phyloP scores from a whole-genome alignment of 2,797 vertebrate species.

The Siniperca undulata region DNA sequence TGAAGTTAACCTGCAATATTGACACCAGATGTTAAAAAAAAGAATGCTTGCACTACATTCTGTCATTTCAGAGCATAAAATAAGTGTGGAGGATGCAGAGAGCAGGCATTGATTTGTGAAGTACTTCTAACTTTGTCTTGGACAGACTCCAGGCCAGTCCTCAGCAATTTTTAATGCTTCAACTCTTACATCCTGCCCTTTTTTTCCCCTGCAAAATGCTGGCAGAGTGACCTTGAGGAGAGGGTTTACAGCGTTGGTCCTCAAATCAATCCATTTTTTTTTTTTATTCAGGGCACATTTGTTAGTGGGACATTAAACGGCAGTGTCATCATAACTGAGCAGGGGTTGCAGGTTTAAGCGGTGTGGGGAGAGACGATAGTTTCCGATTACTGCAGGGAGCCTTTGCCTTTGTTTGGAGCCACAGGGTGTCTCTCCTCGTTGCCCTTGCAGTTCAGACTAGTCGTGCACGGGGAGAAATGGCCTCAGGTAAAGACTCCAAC shows the following conservation, averaged over 20 bases:
- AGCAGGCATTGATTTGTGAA: conserved; percentile 83
- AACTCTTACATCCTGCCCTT: conserved; percentile 68
- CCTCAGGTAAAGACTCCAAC: conserved; percentile 75
- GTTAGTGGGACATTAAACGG: conserved; percentile 70
- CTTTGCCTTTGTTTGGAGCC: conserved; percentile 75
- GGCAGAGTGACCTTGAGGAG: conserved; percentile 70
- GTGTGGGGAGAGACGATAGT: conserved; percentile 62
- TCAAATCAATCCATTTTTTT: conserved; percentile 65
- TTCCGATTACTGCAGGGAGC: conserved; percentile 74
- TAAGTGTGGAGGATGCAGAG: conserved; percentile 77
- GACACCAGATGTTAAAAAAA: conserved; percentile 81
- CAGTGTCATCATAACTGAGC: conserved; percentile 64
- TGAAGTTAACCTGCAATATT: conserved; percentile 82
- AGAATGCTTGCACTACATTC: conserved; percentile 76
- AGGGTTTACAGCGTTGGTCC: conserved; percentile 56
- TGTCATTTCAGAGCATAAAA: conserved; percentile 79
- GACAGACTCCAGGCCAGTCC: conserved; percentile 76
- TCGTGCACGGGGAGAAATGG: conserved; percentile 63
- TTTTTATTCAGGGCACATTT: conserved; percentile 66
- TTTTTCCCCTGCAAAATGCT: conserved; percentile 51
- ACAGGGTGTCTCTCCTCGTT: conserved; percentile 76
- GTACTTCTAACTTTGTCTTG: conserved; percentile 82
- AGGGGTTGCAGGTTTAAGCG: conserved; percentile 68
- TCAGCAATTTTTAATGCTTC: conserved; percentile 79
- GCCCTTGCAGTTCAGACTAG: conserved; percentile 76